Base-by-base conservation (phyloP, 2,888 invertebrate species). In the Catocala nupta region DNA sequence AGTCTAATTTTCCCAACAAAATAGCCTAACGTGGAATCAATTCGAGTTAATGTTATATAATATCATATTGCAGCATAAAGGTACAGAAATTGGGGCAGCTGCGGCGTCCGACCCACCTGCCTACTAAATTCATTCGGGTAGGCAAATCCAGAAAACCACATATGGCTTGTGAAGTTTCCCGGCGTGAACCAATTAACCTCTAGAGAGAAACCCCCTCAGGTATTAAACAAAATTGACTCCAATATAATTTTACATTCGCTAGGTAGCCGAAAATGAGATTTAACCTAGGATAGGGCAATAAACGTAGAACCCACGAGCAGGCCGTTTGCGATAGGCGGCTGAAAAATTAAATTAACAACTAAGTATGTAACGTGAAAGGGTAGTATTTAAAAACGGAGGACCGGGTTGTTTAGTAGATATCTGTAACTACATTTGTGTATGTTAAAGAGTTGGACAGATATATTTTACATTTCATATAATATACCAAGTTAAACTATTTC, bases 171-270 rank as follows among this genome's bases (percentile, higher is more conserved):
- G 78, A 89, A 89, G 82, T 89, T 89, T 73, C 81, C 82, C 75
- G 78, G 77, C 77, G 79, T 81, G 80, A 81, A 84, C 87, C 86
- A 90, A 90, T 90, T 90, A 90, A 87, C 86, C 88, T 81, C 80
- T 73, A 77, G 73, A 79, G 81, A 75, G 79, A 77, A 77, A 73
- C 73, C 76, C 81, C 75, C 75, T 71, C 69, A 58, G 80, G 80
- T 81, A 85, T 89, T 86, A 85, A 86, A 87, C 88, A 84, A 89
- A 90, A 90, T 90, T 89, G 87, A 86, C 85, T 87, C 80, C 85
- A 81, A 86, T 87, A 86, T 89, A 87, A 91, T 90, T 86, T 89
- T 81, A 84, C 82, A 83, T 84, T 81, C 60, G 59, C 65, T 71
- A 72, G 76, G 78, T 77, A 62, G 68, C 75, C 68, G 78, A 82